Evolutionary conservation across 2,888 invertebrate species (phyloP), one percentile per base, ranked within the genome.

Genomic region (Stegana nigrithorax): DNA sequence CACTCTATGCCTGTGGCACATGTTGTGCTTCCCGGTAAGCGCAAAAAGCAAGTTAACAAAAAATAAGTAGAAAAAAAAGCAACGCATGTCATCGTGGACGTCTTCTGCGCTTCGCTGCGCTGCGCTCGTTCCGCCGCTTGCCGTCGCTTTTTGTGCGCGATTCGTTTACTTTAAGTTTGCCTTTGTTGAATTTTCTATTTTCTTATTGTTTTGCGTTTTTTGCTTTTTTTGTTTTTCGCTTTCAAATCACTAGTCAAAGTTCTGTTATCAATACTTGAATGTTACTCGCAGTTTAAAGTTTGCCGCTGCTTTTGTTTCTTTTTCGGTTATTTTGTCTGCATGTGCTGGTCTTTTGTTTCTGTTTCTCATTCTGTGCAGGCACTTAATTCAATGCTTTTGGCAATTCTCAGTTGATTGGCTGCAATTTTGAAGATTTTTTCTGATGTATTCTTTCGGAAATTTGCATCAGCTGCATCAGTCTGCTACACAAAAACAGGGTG

Each of bases 341-440:
- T 57, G 39, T 58, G 58, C n/a, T n/a, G n/a, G 25, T 12, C 61
- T 62, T 27, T 61, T 50, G 21, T 47, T 17, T 42, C 26, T 5
- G 23, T 32, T 60, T 21, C 19, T 36, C 32, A 29, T 36, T 45
- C 19, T 21, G 45, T 1, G 19, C 21, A 21, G 65, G 63, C 77
- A 72, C 72, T 80, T 78, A 73, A 66, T 73, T 69, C 50, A 51
- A 27, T 19, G 39, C 44, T 50, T 70, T 62, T 71, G 71, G 67
- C 73, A 72, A 79, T 79, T 80, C 81, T 65, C 75, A 73, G 69
- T 78, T 81, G 80, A 81, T 82, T 82, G 79, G 73, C 64, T 78
- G 78, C 78, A 80, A 62, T 78, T 73, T 68, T 70, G 17, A 62
- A 71, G 73, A 80, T 78, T 75, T 75, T 55, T 36, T 25, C 32